Evolutionary conservation across 2,797 vertebrate genomes (phyloP).

Genomic region (Allobates femoralis): DNA sequence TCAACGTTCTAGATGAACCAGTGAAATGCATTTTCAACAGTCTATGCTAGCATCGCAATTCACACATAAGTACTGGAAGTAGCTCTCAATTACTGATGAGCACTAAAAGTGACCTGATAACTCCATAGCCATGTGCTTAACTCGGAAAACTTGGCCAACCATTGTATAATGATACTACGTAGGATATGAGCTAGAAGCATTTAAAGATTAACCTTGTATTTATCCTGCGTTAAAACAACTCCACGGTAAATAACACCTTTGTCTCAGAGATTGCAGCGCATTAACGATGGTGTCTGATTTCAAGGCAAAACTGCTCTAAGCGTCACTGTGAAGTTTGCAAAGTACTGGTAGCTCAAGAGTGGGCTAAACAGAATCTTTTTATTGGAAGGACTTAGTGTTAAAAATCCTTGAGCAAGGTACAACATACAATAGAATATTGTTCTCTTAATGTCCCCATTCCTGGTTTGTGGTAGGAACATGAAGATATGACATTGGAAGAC

Average conservation of each 20-base stretch:
- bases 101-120: background rate
- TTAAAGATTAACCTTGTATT: slow-evolving; percentile 3
- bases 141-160: background rate
- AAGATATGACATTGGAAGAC: background rate
- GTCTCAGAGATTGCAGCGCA: background rate
- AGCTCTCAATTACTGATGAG: background rate
- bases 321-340: background rate
- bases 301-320: background rate
- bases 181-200: background rate
- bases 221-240: background rate
- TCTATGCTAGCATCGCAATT: background rate
- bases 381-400: background rate
- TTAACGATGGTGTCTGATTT: background rate
- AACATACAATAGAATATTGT: slow-evolving; percentile 10
- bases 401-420: background rate
- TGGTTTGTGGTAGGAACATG: background rate
- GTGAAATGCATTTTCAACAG: background rate
- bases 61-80: background rate
- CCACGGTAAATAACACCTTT: background rate
- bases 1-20: slow-evolving; percentile 1
- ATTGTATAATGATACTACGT: background rate
- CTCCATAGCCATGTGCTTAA: background rate
- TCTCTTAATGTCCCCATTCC: background rate
- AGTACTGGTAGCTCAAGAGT: background rate
- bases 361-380: background rate